These are phyloP conservation scores for Ovis canadensis DNA, from an alignment of 2,113 vertebrate genomes.

Conservation along the genomic window DNA sequence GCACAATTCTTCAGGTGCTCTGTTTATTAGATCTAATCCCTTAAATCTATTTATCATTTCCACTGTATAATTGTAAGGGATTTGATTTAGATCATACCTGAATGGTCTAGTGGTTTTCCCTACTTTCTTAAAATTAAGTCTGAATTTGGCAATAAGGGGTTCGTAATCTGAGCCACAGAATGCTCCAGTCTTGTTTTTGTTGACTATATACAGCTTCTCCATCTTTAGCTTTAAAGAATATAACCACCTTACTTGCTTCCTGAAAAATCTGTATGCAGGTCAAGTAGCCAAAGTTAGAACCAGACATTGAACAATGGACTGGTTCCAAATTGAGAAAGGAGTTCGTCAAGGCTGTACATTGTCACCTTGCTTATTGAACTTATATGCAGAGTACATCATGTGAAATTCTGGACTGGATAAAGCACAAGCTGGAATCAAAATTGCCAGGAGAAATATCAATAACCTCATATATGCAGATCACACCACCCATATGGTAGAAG, in stretches of 20 bases:
- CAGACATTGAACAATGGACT: background rate
- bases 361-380: background rate
- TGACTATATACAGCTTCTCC: background rate
- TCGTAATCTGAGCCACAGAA: background rate
- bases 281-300: background rate
- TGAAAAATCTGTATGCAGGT: background rate
- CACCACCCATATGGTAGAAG: background rate
- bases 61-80: background rate
- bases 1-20: background rate
- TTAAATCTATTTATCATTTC: background rate
- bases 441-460: background rate
- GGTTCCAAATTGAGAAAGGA: background rate
- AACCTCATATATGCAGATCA: background rate
- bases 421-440: background rate
- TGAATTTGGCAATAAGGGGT: background rate
- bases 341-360: accelerated
- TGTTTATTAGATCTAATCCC: background rate
- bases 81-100: background rate
- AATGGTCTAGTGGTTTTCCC: background rate
- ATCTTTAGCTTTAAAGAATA: background rate
- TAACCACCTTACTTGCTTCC: background rate
- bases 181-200: background rate
- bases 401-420: background rate
- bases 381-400: background rate
- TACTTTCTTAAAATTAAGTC: background rate